Conservation (phyloP, 2,888 invertebrate species). For the Athalia cordata region DNA sequence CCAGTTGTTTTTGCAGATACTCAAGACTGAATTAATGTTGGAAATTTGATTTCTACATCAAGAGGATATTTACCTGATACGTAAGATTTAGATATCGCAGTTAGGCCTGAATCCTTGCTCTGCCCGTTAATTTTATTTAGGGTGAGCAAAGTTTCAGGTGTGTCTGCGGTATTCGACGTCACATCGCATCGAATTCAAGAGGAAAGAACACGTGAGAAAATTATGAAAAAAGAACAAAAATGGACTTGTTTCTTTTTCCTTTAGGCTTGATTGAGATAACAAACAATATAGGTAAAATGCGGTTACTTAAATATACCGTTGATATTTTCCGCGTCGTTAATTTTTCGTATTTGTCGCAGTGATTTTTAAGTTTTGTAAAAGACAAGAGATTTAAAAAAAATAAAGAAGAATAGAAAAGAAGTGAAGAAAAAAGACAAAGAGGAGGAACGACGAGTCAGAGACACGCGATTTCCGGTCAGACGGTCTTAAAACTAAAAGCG, state of each 20-base stretch:
- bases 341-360: too few species aligned
- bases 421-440: slow-evolving; percentile 5
- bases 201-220: not conserved
- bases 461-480: not conserved
- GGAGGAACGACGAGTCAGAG: slow-evolving; percentile 14
- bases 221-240: not conserved
- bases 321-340: too few species aligned
- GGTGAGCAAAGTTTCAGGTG: slow-evolving; percentile 95
- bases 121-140: slow-evolving; percentile 80
- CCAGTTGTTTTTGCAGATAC: too few species aligned
- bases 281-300: too few species aligned
- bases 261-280: too few species aligned
- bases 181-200: not conserved
- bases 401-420: slow-evolving; percentile 25
- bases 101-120: slow-evolving; percentile 90
- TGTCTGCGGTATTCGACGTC: slow-evolving; percentile 74
- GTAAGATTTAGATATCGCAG: slow-evolving; percentile 73
- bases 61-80: not conserved
- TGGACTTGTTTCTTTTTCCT: too few species aligned
- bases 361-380: not conserved
- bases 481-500: too few species aligned
- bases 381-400: not conserved
- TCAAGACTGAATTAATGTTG: too few species aligned
- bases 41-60: not conserved
- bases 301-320: too few species aligned